Conservation (phyloP, 2,797 vertebrate species). For the Tadarida brasiliensis region DNA sequence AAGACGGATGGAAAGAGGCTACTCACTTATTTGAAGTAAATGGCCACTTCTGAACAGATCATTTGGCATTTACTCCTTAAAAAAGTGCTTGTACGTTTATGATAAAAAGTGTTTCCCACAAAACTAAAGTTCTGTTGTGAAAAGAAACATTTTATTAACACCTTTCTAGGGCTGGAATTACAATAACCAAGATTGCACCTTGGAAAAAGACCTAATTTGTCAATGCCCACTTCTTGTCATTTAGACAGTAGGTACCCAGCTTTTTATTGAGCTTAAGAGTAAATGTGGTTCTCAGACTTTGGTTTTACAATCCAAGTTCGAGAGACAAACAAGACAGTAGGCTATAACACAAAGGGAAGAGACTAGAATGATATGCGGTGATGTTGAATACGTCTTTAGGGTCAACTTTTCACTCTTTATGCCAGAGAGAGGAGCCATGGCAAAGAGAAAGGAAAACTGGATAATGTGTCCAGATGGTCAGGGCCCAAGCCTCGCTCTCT, state of each 20-base stretch:
- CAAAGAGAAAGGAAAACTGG: background rate
- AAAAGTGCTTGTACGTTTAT: constrained; percentile 2
- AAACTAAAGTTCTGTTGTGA: constrained; percentile 31
- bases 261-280: background rate
- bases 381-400: background rate
- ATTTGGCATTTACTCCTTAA: constrained; percentile 2
- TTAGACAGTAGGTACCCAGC: background rate
- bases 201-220: background rate
- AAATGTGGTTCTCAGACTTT: background rate
- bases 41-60: background rate
- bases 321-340: background rate
- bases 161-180: background rate
- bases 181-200: background rate
- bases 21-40: constrained; percentile 22
- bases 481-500: background rate
- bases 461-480: background rate
- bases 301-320: background rate
- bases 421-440: background rate
- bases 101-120: constrained; percentile 29
- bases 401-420: background rate
- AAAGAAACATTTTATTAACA: constrained; percentile 51
- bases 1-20: constrained; percentile 35
- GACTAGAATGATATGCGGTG: accelerated
- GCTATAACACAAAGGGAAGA: background rate
- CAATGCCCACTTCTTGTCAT: background rate